A percentile compares a stretch with the other conserved stretches of the same genome.
Conservation (phyloP, 2,113 vertebrate genomes). For the Trochalopteron elliotii region DNA sequence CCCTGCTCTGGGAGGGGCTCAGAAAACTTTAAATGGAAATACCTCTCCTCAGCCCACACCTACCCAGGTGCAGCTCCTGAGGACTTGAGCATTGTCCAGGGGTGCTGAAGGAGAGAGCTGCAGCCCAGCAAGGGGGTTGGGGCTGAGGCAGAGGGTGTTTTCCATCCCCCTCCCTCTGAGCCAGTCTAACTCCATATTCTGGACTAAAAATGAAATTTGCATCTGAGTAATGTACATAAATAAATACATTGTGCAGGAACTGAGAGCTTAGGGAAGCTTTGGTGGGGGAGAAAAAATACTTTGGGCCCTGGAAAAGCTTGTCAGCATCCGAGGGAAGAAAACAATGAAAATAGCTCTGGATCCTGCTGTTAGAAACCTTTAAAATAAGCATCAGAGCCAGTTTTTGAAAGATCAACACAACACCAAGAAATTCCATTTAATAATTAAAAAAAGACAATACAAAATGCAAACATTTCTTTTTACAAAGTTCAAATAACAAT, state of each 20-base stretch:
- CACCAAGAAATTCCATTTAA: slow-evolving; percentile 74
- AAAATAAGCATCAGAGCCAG: not conserved
- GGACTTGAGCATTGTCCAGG: not conserved
- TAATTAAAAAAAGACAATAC: slow-evolving; percentile 93
- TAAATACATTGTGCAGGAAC: not conserved
- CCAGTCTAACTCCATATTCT: not conserved
- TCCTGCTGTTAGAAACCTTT: slow-evolving; percentile 42
- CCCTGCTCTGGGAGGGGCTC: not conserved
- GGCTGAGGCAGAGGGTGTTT: not conserved
- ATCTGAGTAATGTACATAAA: not conserved
- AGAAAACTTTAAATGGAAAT: not conserved
- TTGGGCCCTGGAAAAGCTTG: not conserved
- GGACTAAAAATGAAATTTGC: not conserved
- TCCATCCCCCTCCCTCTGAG: not conserved
- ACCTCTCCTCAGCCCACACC: not conserved
- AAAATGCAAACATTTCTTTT: slow-evolving; percentile 96
- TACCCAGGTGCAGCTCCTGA: not conserved
- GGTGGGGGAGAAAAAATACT: not conserved
- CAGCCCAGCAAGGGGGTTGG: not conserved
- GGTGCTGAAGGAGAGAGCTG: not conserved
- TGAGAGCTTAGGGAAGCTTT: not conserved
- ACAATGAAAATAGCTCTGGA: not conserved
- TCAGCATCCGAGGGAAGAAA: not conserved
- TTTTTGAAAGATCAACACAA: slow-evolving; percentile 61
- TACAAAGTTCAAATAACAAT: slow-evolving; percentile 96